phyloP scores from a whole-genome alignment of 2,113 vertebrate genomes.

The Nestor notabilis region DNA sequence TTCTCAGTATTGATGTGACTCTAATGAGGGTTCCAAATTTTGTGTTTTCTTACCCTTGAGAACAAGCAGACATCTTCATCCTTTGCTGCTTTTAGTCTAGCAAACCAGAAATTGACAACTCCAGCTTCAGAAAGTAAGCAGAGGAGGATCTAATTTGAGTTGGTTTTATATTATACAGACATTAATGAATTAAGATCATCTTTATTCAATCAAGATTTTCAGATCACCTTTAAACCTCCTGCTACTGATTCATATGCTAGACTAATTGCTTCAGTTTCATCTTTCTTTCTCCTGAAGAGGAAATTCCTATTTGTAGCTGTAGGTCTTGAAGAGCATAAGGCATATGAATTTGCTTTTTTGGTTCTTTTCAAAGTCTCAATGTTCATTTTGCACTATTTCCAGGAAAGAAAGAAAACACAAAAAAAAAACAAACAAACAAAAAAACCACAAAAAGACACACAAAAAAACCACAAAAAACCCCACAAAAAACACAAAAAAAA shows the following conservation, averaged over 20 bases:
- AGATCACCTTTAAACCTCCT: conserved; percentile 46
- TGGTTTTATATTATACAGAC: conserved; percentile 9
- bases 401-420: background rate
- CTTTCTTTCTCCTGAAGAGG: background rate
- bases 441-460: no score
- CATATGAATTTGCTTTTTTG: background rate
- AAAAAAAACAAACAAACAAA: background rate
- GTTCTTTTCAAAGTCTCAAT: background rate
- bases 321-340: background rate
- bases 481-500: no score
- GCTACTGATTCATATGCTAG: background rate
- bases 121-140: conserved; percentile 11
- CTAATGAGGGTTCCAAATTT: background rate
- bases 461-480: no score
- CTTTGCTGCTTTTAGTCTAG: background rate
- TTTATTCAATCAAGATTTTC: conserved; percentile 39
- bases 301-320: background rate
- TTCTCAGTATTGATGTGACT: background rate
- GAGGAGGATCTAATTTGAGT: conserved; percentile 33
- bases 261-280: conserved; percentile 35
- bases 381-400: background rate
- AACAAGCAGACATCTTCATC: background rate
- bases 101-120: background rate
- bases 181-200: conserved; percentile 16
- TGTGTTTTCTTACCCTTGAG: background rate